Conservation (phyloP, 2,797 vertebrate genomes). For the Periparus ater region DNA sequence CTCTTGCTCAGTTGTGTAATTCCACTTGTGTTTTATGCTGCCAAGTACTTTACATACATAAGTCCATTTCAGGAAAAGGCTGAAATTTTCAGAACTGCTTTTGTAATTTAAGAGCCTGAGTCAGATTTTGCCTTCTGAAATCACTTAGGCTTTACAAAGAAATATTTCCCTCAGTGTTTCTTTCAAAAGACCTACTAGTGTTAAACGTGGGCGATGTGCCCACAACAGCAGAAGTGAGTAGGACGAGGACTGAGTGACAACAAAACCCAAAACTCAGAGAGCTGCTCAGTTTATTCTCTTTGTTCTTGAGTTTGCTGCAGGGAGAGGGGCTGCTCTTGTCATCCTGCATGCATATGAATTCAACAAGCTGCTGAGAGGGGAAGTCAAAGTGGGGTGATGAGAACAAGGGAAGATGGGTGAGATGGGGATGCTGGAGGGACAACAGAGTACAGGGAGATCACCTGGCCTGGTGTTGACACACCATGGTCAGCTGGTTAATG, state of each 20-base stretch:
- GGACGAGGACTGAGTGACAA: accelerated
- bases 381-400: not conserved
- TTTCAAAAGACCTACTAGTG: not conserved
- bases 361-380: not conserved
- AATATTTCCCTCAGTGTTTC: not conserved
- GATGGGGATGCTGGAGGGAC: not conserved
- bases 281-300: not conserved
- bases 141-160: not conserved
- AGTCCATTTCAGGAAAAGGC: not conserved
- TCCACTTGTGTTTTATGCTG: not conserved
- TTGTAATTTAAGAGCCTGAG: not conserved
- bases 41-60: not conserved
- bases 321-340: not conserved
- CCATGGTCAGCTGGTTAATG: not conserved
- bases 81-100: not conserved
- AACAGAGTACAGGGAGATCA: not conserved
- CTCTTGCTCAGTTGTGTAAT: not conserved
- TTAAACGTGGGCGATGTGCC: accelerated
- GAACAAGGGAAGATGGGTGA: not conserved
- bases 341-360: not conserved
- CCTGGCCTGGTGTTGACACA: not conserved
- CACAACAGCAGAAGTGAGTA: accelerated
- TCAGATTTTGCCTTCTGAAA: not conserved
- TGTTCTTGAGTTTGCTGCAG: not conserved
- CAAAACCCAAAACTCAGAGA: not conserved